A percentile compares a stretch with the other conserved stretches of the same genome.
These are phyloP conservation scores for Tauraco hartlaubi DNA, from an alignment of 2,797 vertebrate genomes.

Conservation along the genomic window DNA sequence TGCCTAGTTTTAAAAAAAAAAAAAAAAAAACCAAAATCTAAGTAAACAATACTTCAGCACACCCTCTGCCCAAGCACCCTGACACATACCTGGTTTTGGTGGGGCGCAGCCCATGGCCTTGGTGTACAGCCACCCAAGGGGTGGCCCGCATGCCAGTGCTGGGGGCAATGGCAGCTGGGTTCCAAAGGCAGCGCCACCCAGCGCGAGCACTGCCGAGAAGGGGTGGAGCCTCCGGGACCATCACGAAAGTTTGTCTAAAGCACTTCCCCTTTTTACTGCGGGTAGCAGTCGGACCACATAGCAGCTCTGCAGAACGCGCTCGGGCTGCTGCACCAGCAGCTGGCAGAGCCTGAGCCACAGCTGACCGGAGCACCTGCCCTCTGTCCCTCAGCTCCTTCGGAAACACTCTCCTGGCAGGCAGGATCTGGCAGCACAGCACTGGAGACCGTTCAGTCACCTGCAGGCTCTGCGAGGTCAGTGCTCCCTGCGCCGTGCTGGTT, in stretches of 20 bases:
- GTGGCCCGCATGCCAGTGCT: fast-evolving
- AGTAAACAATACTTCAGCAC: too few relatives aligned
- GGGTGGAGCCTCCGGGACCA: not conserved
- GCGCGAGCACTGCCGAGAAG: fast-evolving
- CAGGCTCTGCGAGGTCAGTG: not conserved
- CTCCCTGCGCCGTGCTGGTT: fast-evolving
- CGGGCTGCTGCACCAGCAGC: not conserved
- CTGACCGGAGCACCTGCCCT: not conserved
- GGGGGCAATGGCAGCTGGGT: fast-evolving
- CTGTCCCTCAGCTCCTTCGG: fast-evolving
- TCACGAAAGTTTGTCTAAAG: fast-evolving
- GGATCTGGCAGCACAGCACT: fast-evolving
- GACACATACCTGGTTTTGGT: fast-evolving
- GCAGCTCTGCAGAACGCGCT: not conserved
- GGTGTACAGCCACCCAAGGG: not conserved
- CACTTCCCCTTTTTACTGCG: fast-evolving
- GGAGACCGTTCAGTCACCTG: fast-evolving
- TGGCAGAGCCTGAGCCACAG: not conserved
- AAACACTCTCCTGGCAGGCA: not conserved
- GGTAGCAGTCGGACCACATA: fast-evolving
- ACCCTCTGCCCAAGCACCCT: too few relatives aligned
- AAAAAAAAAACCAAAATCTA: too few relatives aligned
- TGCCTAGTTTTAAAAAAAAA: too few relatives aligned
- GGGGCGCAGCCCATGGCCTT: too few relatives aligned
- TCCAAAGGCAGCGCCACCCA: not conserved